Evolutionary conservation across 92 coral and sea anemone species (phyloP).

Genomic region (Palythoa heliodiscus): DNA sequence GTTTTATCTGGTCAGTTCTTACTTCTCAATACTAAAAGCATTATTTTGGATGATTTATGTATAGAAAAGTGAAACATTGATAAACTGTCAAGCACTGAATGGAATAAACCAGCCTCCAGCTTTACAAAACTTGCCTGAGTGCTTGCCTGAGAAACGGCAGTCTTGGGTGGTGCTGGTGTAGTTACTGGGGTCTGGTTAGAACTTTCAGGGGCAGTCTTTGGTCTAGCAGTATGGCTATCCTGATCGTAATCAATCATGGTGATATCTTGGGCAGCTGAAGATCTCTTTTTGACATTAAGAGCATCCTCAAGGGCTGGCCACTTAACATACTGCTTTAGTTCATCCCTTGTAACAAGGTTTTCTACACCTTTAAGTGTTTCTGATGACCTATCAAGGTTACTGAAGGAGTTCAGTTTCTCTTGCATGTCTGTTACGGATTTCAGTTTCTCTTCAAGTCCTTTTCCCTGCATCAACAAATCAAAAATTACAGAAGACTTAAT

Average conservation of each 20-base stretch:
- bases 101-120: neutral
- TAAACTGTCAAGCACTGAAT: too few species aligned
- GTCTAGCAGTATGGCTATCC: slow-evolving; percentile 46
- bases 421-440: slow-evolving; percentile 5
- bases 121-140: slow-evolving; percentile 60
- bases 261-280: neutral
- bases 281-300: slow-evolving; percentile 72
- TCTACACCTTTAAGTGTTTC: slow-evolving; percentile 32
- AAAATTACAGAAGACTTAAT: neutral
- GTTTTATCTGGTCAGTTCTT: too few species aligned
- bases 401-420: neutral
- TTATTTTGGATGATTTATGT: too few species aligned
- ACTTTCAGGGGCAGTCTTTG: slow-evolving; percentile 72
- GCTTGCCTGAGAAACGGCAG: slow-evolving; percentile 71
- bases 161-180: slow-evolving; percentile 76
- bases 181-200: slow-evolving; percentile 63
- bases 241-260: slow-evolving; percentile 35
- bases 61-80: too few species aligned
- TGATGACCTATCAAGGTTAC: slow-evolving; percentile 1
- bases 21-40: too few species aligned
- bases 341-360: slow-evolving; percentile 73
- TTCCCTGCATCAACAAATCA: neutral
- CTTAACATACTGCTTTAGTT: slow-evolving; percentile 77
- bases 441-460: slow-evolving; percentile 20
- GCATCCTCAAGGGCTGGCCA: slow-evolving; percentile 98